Base-by-base conservation (phyloP, 2,113 vertebrate genomes). In the Pseudonaja textilis region DNA sequence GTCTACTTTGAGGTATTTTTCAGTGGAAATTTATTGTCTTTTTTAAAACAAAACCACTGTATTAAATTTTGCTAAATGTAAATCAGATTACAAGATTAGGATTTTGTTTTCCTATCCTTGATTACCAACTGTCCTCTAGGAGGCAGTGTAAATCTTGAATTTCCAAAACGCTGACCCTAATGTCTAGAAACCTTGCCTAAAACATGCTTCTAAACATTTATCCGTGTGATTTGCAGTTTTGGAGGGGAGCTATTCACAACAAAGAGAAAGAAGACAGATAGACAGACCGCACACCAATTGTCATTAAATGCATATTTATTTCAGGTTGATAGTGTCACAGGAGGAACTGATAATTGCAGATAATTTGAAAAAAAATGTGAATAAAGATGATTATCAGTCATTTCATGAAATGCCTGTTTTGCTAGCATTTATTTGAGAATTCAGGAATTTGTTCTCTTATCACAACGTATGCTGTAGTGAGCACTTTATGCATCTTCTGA, bases 381-480 rank as follows among this genome's bases (percentile, higher is more conserved):
- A 26, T n/a, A 50, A 87, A 91, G 29, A 55, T 85, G 56, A 34
- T 92, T 55, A 18, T 54, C 18, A 91, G 29, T 61, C 50, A 29
- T 42, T 56, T 5, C 26, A 57, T 89, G 9, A 25, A 50, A 34
- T 89, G 10, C 81, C 25, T 86, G n/a, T 39, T 89, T 61, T 64
- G 55, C 14, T 54, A 86, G 1, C 20, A 22, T 2, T 9, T 9
- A 86, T 86, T 55, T 86, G n/a, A 34, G n/a, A 34, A 47, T 42
- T 90, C 45, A 29, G 14, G 86, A 12, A 54, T 54, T 47, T 87
- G 10, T 26, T 87, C 81, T 86, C 45, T 87, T 93, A 90, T 94
- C 90, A 95, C 94, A 95, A 23, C 7, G 55, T 95, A 91, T 94
- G 92, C 86, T 95, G 90, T 93, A 88, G 92, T 90, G 94, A 94